Percentiles rank a stretch among this genome's conserved stretches.
Evolutionary conservation across 2,888 invertebrate species (phyloP).

Genomic region (Nycteola revayana): DNA sequence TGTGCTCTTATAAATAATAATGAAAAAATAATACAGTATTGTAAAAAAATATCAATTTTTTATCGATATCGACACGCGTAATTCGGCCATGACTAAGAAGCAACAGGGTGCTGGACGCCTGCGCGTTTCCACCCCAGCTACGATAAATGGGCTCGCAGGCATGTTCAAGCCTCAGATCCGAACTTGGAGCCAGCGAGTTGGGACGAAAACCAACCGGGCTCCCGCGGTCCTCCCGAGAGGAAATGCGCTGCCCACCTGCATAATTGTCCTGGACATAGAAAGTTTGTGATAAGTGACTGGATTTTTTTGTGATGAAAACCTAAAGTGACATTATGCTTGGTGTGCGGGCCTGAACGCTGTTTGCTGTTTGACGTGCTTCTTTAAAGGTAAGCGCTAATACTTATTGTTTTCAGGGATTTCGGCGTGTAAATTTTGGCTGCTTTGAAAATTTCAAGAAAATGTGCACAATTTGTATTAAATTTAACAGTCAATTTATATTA

Average conservation of each 20-base stretch:
- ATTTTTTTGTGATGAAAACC: slow-evolving; percentile 46
- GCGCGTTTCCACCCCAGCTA: slow-evolving; percentile 66
- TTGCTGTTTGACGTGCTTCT: slow-evolving; percentile 28
- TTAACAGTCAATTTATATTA: no score
- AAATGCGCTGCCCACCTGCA: slow-evolving; percentile 48
- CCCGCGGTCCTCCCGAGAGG: slow-evolving; percentile 43
- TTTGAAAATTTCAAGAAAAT: no score
- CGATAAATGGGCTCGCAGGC: slow-evolving; percentile 61
- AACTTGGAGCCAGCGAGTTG: slow-evolving; percentile 53
- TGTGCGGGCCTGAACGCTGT: slow-evolving; percentile 40
- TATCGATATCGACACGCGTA: slow-evolving; percentile 39
- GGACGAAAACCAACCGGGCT: slow-evolving; percentile 37
- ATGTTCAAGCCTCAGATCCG: slow-evolving; percentile 56
- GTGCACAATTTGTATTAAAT: no score
- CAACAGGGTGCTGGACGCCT: slow-evolving; percentile 81
- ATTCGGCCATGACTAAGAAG: slow-evolving; percentile 55
- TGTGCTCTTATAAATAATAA: no score
- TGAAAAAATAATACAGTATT: no score
- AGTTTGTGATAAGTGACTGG: slow-evolving; percentile 47
- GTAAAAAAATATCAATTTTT: no score
- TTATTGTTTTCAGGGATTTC: no score
- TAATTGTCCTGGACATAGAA: slow-evolving; percentile 26
- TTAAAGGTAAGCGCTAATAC: slow-evolving; percentile 67
- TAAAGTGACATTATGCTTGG: slow-evolving; percentile 43
- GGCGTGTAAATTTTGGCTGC: no score